phyloP scores from a whole-genome alignment of 2,888 invertebrate genomes.

The Melanotus villosus region DNA sequence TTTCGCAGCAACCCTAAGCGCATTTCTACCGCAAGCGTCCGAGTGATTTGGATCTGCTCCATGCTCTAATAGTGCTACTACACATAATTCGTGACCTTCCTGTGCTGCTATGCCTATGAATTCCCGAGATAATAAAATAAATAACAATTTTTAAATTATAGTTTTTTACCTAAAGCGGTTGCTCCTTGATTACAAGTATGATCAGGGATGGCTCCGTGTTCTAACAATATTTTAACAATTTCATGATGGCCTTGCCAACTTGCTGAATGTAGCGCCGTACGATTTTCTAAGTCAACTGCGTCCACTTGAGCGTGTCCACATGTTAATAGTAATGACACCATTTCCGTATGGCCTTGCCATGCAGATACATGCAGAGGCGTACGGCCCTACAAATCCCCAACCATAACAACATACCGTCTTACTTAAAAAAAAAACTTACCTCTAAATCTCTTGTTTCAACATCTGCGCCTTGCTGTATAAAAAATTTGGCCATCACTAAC shows the following conservation, averaged over 20 bases:
- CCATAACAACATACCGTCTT: neutral
- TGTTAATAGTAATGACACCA: slow-evolving; percentile 88
- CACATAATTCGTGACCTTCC: slow-evolving; percentile 95
- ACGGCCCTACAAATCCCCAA: slow-evolving; percentile 76
- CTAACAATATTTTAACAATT: slow-evolving; percentile 85
- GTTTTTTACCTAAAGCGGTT: slow-evolving; percentile 81
- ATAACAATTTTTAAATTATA: neutral
- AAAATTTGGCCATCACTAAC: slow-evolving; percentile 85
- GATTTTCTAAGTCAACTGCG: slow-evolving; percentile 87
- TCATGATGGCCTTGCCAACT: slow-evolving; percentile 95
- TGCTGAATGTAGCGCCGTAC: slow-evolving; percentile 94
- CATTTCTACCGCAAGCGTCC: slow-evolving; percentile 89
- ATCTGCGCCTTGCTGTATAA: slow-evolving; percentile 85
- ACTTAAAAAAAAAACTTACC: slow-evolving; percentile 64
- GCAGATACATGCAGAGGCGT: slow-evolving; percentile 92
- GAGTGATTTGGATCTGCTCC: slow-evolving; percentile 90
- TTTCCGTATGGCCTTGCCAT: slow-evolving; percentile 95
- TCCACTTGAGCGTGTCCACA: slow-evolving; percentile 88
- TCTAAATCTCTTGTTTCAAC: slow-evolving; percentile 92
- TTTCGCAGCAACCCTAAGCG: slow-evolving; percentile 90
- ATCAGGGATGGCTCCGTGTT: slow-evolving; percentile 86
- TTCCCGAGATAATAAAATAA: slow-evolving; percentile 5
- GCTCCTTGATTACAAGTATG: slow-evolving; percentile 97
- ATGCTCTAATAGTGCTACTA: slow-evolving; percentile 84
- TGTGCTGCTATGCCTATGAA: slow-evolving; percentile 91